These are phyloP conservation scores for Actinernus sp. DNA, from an alignment of 92 coral and sea anemone species.

Conservation along the genomic window DNA sequence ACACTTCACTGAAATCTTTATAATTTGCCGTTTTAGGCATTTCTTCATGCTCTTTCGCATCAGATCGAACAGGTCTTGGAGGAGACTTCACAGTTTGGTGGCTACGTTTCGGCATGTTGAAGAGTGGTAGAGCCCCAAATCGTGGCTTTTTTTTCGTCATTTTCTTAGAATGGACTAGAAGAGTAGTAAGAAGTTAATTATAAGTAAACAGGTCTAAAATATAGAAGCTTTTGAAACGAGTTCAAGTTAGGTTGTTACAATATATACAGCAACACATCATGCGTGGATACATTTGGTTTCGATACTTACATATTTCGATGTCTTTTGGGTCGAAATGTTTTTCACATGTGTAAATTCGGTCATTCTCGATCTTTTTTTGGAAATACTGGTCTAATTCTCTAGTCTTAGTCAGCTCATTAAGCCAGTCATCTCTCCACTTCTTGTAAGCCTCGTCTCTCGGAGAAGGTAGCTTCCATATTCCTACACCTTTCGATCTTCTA, in stretches of 20 bases:
- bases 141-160: too few relatives aligned
- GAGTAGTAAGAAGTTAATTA: too few relatives aligned
- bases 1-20: constrained; percentile 14
- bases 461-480: constrained; percentile 56
- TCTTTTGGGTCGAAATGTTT: constrained; percentile 34
- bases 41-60: neutral
- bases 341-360: constrained; percentile 44
- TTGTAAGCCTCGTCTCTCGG: constrained; percentile 25
- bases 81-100: constrained; percentile 27
- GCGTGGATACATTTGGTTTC: too few relatives aligned
- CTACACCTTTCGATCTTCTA: constrained; percentile 50
- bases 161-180: too few relatives aligned
- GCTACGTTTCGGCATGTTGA: constrained; percentile 40
- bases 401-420: constrained; percentile 28
- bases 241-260: neutral
- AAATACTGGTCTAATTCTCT: constrained; percentile 33
- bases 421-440: constrained; percentile 57
- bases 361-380: constrained; percentile 24
- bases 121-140: constrained; percentile 38
- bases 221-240: too few relatives aligned
- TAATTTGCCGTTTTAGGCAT: constrained; percentile 2
- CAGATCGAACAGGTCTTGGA: constrained; percentile 24
- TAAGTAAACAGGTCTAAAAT: too few relatives aligned
- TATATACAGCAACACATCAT: neutral
- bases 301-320: constrained; percentile 40